A percentile compares a stretch with the other conserved stretches of the same genome.
Evolutionary conservation across 2,888 invertebrate genomes (phyloP).

Genomic region (Pocota personata): DNA sequence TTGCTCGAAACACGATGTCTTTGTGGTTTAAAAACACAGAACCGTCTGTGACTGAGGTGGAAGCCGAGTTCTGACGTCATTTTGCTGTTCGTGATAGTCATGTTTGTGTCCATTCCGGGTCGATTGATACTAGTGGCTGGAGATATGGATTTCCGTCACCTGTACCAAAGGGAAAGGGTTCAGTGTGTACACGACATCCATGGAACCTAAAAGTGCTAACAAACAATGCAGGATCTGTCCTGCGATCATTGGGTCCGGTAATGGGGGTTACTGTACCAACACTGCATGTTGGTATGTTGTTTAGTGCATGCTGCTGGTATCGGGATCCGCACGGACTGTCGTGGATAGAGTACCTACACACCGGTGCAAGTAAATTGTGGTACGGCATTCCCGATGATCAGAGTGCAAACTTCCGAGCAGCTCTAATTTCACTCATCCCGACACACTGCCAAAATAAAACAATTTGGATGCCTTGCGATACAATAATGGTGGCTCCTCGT

Average conservation of each 20-base stretch:
- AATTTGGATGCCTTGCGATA: slow-evolving; percentile 95
- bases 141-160: slow-evolving; percentile 92
- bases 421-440: slow-evolving; percentile 90
- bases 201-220: slow-evolving; percentile 96
- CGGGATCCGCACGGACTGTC: slow-evolving; percentile 95
- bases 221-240: slow-evolving; percentile 90
- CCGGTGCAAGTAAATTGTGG: slow-evolving; percentile 95
- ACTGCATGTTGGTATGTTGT: slow-evolving; percentile 95
- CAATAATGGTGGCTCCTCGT: slow-evolving; percentile 95
- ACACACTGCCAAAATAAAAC: slow-evolving; percentile 91
- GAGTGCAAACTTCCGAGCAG: slow-evolving; percentile 89
- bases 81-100: slow-evolving; percentile 90
- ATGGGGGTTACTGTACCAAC: slow-evolving; percentile 96
- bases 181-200: slow-evolving; percentile 90
- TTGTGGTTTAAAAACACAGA: slow-evolving; percentile 90
- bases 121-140: slow-evolving; percentile 93
- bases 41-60: slow-evolving; percentile 87
- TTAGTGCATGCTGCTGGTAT: slow-evolving; percentile 97
- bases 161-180: slow-evolving; percentile 87
- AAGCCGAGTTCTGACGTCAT: slow-evolving; percentile 92
- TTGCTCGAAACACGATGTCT: slow-evolving; percentile 91
- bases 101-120: slow-evolving; percentile 93
- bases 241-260: slow-evolving; percentile 91
- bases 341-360: slow-evolving; percentile 96
- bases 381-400: slow-evolving; percentile 92